Evolutionary conservation across 2,888 invertebrate species (phyloP), one percentile per base, ranked within the genome.

Genomic region (Hirtodrosophila duncani): DNA sequence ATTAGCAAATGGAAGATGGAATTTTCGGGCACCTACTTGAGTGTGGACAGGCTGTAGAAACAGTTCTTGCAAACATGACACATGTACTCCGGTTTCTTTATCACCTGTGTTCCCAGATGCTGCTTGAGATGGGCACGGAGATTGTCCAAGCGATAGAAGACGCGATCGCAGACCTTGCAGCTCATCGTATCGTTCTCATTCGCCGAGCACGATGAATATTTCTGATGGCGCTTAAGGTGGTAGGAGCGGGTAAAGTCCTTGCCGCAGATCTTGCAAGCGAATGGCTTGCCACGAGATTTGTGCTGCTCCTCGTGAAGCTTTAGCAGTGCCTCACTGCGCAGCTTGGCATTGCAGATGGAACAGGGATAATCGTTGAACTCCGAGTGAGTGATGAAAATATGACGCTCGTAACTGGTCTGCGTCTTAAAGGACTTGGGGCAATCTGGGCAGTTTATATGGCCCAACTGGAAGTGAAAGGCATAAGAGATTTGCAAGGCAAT

Each of bases 401-500:
- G 95, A 4, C 91, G 88, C 33, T 90, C 89, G 55, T 91, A 89
- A 64, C 91, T 92, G 16, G 89, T 88, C 79, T 91, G 89, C 21
- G 92, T 90, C 75, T 91, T 90, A 79, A 94, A 95, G 2, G 91
- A 90, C 81, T 94, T 93, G 7, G 90, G 89, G 75, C 95, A 96
- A 63, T 90, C 86, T 2, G 85, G 84, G 60, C 91, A 91, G 60
- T 81, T 85, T 17, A 87, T 86, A 42, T 86, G 84, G 2, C 87
- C 87, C 48, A 83, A 61, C 88, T 88, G 36, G 13, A 67, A 50
- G 24, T 9, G 3, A 0, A 17, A 1, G 1, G 2, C 8, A 8
- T 6, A 1, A 6, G 1, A 9, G 1, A 17, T 3, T 4, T 5
- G 4, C 4, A 3, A 16, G 1, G 2, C 2, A 2, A 3, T 7